Evolutionary conservation across 2,797 vertebrate species (phyloP), one percentile per base, ranked within the genome.

Genomic region (Coendou prehensilis): DNA sequence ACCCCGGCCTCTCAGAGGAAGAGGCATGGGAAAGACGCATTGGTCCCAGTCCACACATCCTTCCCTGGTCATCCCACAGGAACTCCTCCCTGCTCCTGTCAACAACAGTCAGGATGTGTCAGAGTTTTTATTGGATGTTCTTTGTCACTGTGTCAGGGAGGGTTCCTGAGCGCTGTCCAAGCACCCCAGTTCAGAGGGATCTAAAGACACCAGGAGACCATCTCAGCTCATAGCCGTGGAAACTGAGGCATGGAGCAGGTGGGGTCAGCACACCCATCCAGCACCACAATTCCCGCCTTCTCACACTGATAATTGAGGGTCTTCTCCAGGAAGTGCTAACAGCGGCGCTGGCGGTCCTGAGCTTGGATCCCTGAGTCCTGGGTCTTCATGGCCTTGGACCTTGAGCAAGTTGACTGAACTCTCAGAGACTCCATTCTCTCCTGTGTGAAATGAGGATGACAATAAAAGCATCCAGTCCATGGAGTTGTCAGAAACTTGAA

Each of bases 71-170:
- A 20, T 90, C 92, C 80, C 73, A 2, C n/a, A 30, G 84, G 93
- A 84, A 95, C 63, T 47, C 63, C 56, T 86, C 57, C 41, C 41
- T 23, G 30, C n/a, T 95, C 78, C 75, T 88, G 69, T 93, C 87
- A 81, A 69, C 33, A 83, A 23, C n/a, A 6, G 63, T 73, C 57
- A 84, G 56, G 86, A 83, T 59, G 57, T 69, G 50, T 56, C 0
- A 0, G 2, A 10, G 10, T 0, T 63, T 92, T 93, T 82, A 82
- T 17, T 63, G 80, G 33, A 78, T 41, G n/a, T 1, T 47, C n/a
- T 71, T 88, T 93, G 63, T 91, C 50, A n/a, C 69, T 41, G 37
- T 57, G 79, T 90, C 79, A 69, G 6, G 30, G 33, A 92, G 33
- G 41, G 92, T 63, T 76, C 50, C 50, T 47, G 76, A n/a, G 76